Conservation (phyloP, 2,888 invertebrate genomes). For the Drosophila cognata region DNA sequence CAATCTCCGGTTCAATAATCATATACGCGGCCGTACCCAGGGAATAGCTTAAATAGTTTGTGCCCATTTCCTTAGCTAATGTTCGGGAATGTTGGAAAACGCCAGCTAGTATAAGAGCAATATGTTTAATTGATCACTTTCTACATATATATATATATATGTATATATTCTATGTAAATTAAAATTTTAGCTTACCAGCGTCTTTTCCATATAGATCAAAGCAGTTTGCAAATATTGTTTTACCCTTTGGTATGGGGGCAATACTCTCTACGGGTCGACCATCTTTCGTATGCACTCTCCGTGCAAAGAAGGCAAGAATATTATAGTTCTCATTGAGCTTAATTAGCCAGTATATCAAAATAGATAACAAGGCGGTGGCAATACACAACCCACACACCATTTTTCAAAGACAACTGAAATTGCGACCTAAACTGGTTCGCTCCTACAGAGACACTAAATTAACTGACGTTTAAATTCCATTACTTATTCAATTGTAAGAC, state of each 20-base stretch:
- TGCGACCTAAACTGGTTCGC: slow-evolving; percentile 3
- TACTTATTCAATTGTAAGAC: not conserved
- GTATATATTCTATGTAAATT: not conserved
- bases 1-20: slow-evolving; percentile 69
- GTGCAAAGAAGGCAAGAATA: slow-evolving; percentile 44
- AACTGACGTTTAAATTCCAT: not conserved
- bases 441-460: slow-evolving; percentile 28
- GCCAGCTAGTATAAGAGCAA: slow-evolving; percentile 39
- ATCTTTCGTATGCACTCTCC: slow-evolving; percentile 63
- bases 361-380: slow-evolving; percentile 1
- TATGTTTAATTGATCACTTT: not conserved
- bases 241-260: slow-evolving; percentile 57
- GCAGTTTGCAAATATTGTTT: slow-evolving; percentile 74
- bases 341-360: slow-evolving; percentile 34
- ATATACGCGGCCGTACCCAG: slow-evolving; percentile 63
- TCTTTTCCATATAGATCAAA: slow-evolving; percentile 65
- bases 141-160: not conserved
- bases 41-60: slow-evolving; percentile 61
- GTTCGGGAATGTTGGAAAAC: slow-evolving; percentile 54
- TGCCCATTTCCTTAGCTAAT: slow-evolving; percentile 41
- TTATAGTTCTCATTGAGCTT: slow-evolving; percentile 47
- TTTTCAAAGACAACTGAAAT: not conserved
- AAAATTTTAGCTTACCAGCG: slow-evolving; percentile 20
- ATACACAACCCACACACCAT: slow-evolving; percentile 20
- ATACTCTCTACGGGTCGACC: slow-evolving; percentile 63